Evolutionary conservation across 1,140 invertebrate species (phyloP), one percentile per base, ranked within the genome.

Genomic region (Adoxophyes honmai): DNA sequence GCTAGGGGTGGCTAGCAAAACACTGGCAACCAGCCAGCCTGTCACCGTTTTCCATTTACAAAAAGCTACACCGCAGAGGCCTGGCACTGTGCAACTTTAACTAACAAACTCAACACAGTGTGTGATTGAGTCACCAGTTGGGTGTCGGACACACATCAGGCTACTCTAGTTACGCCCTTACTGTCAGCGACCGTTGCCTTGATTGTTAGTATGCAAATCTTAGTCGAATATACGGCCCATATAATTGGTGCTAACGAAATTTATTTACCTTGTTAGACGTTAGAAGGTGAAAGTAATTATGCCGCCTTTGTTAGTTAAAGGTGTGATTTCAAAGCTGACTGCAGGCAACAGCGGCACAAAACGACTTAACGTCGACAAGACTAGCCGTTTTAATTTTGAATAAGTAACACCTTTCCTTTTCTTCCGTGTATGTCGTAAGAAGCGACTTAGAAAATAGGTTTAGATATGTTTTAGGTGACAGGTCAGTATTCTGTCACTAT

Each of bases 161-260:
- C 42, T 9, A n/a, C 28, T 48, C 16, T 48, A 48, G 42, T 53
- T 36, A 65, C 55, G 59, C 53, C 59, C 58, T 51, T 52, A 59
- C 56, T 65, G 64, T 67, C 64, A 63, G 57, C 60, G 55, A 55
- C 53, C 57, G 52, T 28, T 48, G 42, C 42, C 65, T 62, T 52
- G 52, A 59, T 59, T 62, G 57, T 65, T 68, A 63, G 60, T 60
- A 71, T 71, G 60, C 60, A 68, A 71, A 71, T 68, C 57, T 57
- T 59, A 56, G 18, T 33, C 53, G 51, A 68, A 65, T 61, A 57
- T 66, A 53, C 16, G 52, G 38, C 51, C 60, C 60, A 62, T 62
- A 65, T 68, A 62, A 71, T 68, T 61, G 68, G 10, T 48, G 11
- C 42, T 48, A 21, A 21, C 10, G 21, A 16, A 33, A 48, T 11